These are phyloP conservation scores for Lasioglossum calceatum DNA, from an alignment of 2,888 invertebrate species.

Conservation along the genomic window DNA sequence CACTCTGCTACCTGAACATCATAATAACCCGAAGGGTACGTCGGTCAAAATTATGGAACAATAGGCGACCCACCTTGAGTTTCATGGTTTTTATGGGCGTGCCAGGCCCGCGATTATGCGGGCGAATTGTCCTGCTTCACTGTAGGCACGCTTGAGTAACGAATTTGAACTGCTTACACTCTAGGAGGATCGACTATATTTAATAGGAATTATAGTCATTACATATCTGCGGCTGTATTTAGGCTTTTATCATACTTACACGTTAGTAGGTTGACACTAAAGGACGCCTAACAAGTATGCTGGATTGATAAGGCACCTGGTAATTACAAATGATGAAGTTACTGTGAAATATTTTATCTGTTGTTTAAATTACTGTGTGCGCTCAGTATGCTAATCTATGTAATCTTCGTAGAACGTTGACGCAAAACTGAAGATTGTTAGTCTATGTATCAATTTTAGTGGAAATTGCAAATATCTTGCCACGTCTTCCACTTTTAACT, in stretches of 20 bases:
- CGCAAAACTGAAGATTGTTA: not conserved
- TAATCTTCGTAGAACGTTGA: not conserved
- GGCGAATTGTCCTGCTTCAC: slow-evolving; percentile 11
- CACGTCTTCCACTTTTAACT: no score
- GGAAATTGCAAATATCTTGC: not conserved
- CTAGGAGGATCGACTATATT: not conserved
- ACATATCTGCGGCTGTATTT: not conserved
- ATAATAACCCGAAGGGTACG: slow-evolving; percentile 20
- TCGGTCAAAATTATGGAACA: slow-evolving; percentile 40
- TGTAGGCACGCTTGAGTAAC: not conserved
- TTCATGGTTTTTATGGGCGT: slow-evolving; percentile 13
- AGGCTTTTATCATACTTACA: not conserved
- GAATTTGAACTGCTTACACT: not conserved
- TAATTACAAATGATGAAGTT: not conserved
- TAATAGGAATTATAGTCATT: not conserved
- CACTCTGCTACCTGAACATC: slow-evolving; percentile 43
- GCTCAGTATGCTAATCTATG: not conserved
- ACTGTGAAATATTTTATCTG: not conserved
- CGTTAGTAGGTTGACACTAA: not conserved
- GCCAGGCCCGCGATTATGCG: slow-evolving; percentile 28
- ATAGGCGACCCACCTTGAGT: slow-evolving; percentile 16
- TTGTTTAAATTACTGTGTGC: not conserved
- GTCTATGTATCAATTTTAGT: not conserved
- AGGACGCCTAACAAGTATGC: not conserved
- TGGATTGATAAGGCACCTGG: not conserved